Base-by-base conservation (phyloP, 2,888 invertebrate species). In the Melolontha melolontha region DNA sequence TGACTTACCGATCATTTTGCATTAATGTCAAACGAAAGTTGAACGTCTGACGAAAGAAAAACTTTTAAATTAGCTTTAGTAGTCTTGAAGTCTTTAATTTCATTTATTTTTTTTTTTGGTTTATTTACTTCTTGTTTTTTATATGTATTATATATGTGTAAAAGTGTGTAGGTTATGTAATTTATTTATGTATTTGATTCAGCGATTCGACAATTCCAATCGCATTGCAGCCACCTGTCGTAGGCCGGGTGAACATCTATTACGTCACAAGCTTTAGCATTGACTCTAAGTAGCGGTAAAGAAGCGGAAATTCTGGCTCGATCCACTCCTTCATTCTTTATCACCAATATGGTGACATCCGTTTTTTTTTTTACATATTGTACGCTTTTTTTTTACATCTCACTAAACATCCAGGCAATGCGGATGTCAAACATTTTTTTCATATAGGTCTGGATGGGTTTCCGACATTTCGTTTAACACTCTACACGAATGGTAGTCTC, bases 161-260 rank as follows among this genome's bases (percentile, higher is more conserved):
- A 14, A 16, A 17, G 47, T 66, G 68, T 62, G 62, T 34, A 49
- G 63, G 50, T 67, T 59, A 27, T 70, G 49, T 50, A 44, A n/a
- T 54, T 65, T 47, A 47, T 64, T 41, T 66, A 54, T 29, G 47
- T 47, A 44, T 54, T 59, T 57, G 50, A 68, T 73, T 68, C 69
- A 71, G 75, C 77, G 76, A 77, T 78, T 76, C 75, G 76, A 78
- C 79, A 80, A 80, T 80, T 80, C 80, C 80, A 75, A 80, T 78
- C 79, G 80, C 80, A 80, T 80, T 80, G 80, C 80, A 80, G 80
- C 78, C 79, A 78, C 78, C 78, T 76, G 75, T 73, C 71, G 70
- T 70, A 68, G 64, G 68, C 70, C 66, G 66, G 66, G 57, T 66
- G 66, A 66, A 66, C 66, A 66, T 66, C 50, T 66, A 66, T 66